Base-by-base conservation (phyloP, 2,113 vertebrate species). In the Ammospiza caudacuta region DNA sequence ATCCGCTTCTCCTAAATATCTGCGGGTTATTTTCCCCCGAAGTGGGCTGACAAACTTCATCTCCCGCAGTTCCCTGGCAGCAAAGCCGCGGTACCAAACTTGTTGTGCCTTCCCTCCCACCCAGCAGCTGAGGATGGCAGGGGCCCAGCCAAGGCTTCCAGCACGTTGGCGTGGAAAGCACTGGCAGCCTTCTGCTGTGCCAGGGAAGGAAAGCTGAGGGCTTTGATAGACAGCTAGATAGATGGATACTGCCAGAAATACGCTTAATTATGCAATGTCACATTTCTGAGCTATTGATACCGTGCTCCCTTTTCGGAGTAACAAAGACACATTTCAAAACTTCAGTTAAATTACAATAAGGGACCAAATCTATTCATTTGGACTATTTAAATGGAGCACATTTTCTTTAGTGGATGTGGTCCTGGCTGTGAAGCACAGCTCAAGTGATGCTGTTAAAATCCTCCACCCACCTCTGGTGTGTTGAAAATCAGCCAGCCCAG, bases 291-390 rank as follows among this genome's bases (percentile, higher is more conserved):
- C 20, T 82, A 92, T 92, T 83, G 68, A 80, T 76, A 92, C 93
- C 58, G 43, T 70, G 75, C 69, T 82, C 58, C 74, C n/a, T 92
- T 92, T 91, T 70, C 54, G 58, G 68, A 93, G 75, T 77, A 95
- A 81, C 74, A 91, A 93, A 94, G 55, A 72, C 29, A 63, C 92
- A 80, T 95, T 83, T 76, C 96, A 90, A 79, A 92, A 95, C 33
- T 64, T 41, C 79, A 95, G 91, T 89, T 92, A 94, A 94, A 97
- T 96, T 85, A 96, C 87, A 94, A 94, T 43, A 54, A 61, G 49
- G 61, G 44, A 57, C 72, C 89, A 91, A 75, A 72, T 77, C 61
- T 91, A 57, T 90, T 95, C 81, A 87, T 94, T 76, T 92, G 47
- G 87, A 39, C 57, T 80, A 6, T 75, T 96, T 79, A 94, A 81